Conservation (phyloP, 2,888 invertebrate genomes). For the Andrena minutula region DNA sequence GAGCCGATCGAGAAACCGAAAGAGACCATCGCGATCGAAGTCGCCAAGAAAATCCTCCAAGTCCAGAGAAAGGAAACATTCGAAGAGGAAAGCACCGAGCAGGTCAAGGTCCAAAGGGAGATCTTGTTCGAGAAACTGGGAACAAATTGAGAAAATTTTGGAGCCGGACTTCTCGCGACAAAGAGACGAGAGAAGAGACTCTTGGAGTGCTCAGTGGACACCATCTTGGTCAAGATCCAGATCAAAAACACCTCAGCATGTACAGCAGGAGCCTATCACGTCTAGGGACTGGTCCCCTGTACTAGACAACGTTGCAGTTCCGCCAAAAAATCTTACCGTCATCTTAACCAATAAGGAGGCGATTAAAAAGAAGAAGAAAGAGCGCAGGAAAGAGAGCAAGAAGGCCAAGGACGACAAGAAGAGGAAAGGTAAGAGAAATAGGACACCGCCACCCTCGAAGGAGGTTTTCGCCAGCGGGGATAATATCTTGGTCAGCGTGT, state of each 20-base stretch:
- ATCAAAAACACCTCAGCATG: slow-evolving; percentile 84
- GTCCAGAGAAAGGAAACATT: slow-evolving; percentile 82
- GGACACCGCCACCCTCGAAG: slow-evolving; percentile 90
- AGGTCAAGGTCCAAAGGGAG: slow-evolving; percentile 76
- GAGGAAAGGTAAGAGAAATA: slow-evolving; percentile 82
- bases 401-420: slow-evolving; percentile 82
- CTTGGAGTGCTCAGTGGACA: slow-evolving; percentile 84
- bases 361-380: slow-evolving; percentile 85
- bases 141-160: slow-evolving; percentile 72
- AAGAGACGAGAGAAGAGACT: slow-evolving; percentile 73
- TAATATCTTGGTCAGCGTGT: slow-evolving; percentile 96
- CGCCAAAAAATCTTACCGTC: slow-evolving; percentile 87
- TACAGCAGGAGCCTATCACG: slow-evolving; percentile 70
- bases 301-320: slow-evolving; percentile 83
- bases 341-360: slow-evolving; percentile 87
- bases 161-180: slow-evolving; percentile 75
- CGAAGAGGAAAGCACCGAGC: slow-evolving; percentile 79
- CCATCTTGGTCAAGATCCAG: slow-evolving; percentile 88
- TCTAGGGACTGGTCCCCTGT: slow-evolving; percentile 87
- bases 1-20: slow-evolving; percentile 80
- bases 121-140: slow-evolving; percentile 81
- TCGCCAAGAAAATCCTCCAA: slow-evolving; percentile 78
- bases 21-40: slow-evolving; percentile 79
- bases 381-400: slow-evolving; percentile 85
- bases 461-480: slow-evolving; percentile 97